Conservation (phyloP, 2,113 vertebrate species). For the Penelope pileata region DNA sequence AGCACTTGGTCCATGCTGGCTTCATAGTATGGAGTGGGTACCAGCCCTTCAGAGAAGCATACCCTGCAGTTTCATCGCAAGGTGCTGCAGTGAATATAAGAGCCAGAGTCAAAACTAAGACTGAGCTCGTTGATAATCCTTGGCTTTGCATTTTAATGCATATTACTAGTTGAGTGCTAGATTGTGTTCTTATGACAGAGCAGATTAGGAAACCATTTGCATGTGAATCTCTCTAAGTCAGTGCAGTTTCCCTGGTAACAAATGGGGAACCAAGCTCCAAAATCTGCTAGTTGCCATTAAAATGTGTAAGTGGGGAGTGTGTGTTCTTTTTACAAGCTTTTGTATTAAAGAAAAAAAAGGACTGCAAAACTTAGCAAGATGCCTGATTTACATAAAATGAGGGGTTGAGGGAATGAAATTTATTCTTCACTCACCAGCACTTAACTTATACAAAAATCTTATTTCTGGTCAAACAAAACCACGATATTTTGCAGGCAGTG, state of each 20-base stretch:
- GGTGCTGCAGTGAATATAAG: neutral
- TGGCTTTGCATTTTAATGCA: slow-evolving; percentile 49
- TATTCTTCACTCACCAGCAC: neutral
- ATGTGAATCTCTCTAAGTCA: slow-evolving; percentile 21
- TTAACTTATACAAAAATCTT: neutral
- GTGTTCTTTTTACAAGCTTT: neutral
- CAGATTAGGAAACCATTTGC: slow-evolving; percentile 55
- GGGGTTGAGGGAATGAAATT: neutral
- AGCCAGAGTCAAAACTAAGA: neutral
- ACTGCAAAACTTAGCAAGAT: neutral
- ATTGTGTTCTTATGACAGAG: slow-evolving; percentile 38
- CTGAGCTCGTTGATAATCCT: slow-evolving; percentile 8
- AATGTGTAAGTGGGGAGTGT: neutral
- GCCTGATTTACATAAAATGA: slow-evolving; percentile 22
- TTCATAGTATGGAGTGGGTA: neutral
- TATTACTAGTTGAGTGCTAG: slow-evolving; percentile 7
- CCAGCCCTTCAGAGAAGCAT: neutral
- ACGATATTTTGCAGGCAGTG: neutral
- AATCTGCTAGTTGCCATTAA: neutral
- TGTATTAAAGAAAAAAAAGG: neutral
- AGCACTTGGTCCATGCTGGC: neutral
- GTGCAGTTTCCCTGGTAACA: slow-evolving; percentile 58
- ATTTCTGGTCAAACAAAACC: neutral
- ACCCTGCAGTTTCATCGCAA: neutral
- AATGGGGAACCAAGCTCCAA: slow-evolving; percentile 1